phyloP scores from a whole-genome alignment of 2,888 invertebrate genomes.

The Eristalis tenax region DNA sequence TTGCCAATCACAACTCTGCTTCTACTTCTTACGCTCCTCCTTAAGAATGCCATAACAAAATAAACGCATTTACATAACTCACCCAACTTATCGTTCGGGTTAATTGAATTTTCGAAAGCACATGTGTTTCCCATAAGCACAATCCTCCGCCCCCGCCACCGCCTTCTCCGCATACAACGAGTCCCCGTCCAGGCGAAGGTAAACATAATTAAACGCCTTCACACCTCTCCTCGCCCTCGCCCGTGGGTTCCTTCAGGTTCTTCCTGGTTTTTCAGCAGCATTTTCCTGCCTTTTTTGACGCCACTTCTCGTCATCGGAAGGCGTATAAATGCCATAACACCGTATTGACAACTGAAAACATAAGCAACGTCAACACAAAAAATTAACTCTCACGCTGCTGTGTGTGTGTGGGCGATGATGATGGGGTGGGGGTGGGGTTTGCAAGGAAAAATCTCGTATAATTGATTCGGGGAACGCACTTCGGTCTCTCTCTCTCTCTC shows the following conservation, averaged over 20 bases:
- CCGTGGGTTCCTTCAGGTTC: not conserved
- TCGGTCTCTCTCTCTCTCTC: not conserved
- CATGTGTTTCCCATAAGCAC: constrained; percentile 36
- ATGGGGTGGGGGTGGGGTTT: not conserved
- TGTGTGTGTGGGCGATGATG: not conserved
- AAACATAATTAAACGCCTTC: constrained; percentile 68
- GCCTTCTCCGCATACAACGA: not conserved
- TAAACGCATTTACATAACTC: constrained; percentile 45
- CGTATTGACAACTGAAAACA: constrained; percentile 63
- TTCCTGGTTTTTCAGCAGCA: not conserved
- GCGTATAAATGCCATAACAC: constrained; percentile 39
- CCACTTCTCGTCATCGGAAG: constrained; percentile 12
- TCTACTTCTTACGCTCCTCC: not conserved
- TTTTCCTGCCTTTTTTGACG: not conserved
- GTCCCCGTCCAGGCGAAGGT: constrained; percentile 10
- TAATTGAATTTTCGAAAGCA: constrained; percentile 65
- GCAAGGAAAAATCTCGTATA: constrained; percentile 46
- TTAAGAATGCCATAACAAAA: constrained; percentile 18
- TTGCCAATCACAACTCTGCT: not conserved
- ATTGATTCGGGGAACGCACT: constrained; percentile 65
- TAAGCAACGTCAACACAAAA: constrained; percentile 42
- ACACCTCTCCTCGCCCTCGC: constrained; percentile 35
- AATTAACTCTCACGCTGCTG: constrained; percentile 1
- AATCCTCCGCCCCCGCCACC: not conserved
- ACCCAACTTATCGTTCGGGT: constrained; percentile 42